Percentiles rank a stretch among this genome's conserved stretches.
phyloP scores from a whole-genome alignment of 2,888 invertebrate genomes.

The Agriopis marginaria region DNA sequence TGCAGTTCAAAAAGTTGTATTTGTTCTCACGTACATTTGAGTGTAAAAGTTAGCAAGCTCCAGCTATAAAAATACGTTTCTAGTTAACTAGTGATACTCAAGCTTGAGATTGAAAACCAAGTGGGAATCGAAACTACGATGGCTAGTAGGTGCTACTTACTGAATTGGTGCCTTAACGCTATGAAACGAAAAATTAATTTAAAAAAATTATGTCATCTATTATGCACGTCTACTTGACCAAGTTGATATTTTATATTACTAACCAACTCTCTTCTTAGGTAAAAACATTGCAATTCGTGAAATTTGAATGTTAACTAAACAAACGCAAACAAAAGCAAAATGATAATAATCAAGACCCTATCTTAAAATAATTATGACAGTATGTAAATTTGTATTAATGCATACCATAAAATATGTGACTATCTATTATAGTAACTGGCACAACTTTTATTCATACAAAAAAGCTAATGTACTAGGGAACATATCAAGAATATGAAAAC shows the following conservation, averaged over 20 bases:
- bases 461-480: constrained; percentile 6
- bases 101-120: background rate
- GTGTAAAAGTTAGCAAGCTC: background rate
- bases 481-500: constrained; percentile 19
- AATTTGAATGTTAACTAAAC: background rate
- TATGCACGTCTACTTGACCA: background rate
- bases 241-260: background rate
- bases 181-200: constrained; percentile 34
- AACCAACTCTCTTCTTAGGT: background rate
- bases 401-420: background rate
- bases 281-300: background rate
- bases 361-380: background rate
- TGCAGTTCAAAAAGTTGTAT: too few relatives aligned
- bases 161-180: constrained; percentile 32
- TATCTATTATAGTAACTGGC: background rate
- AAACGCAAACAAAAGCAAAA: background rate
- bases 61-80: background rate
- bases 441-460: background rate
- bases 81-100: background rate
- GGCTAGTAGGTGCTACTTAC: constrained; percentile 31
- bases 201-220: constrained; percentile 2
- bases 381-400: background rate
- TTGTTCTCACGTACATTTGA: background rate
- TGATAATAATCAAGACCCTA: background rate
- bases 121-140: background rate